Evolutionary conservation across 2,888 invertebrate genomes (phyloP).

Genomic region (Amiota mariae): DNA sequence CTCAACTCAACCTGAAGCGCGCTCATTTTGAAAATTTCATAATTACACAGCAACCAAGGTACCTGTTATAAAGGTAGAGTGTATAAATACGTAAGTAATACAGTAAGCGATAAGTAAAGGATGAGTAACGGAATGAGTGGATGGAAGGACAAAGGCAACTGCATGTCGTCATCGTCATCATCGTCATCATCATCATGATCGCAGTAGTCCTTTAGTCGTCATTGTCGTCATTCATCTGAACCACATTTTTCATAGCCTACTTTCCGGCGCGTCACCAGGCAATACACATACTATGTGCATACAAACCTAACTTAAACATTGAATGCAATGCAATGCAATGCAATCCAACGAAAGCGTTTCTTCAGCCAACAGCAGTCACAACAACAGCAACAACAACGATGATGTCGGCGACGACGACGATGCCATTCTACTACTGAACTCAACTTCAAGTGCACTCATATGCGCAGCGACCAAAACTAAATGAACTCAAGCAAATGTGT

Average conservation of each 20-base stretch:
- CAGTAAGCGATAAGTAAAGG: neutral
- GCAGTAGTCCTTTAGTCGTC: neutral
- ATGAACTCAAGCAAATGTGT: conserved; percentile 43
- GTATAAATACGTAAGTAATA: too few relatives aligned
- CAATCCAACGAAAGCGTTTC: neutral
- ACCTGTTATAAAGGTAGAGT: too few relatives aligned
- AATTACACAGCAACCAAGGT: conserved; percentile 45
- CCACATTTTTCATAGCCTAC: conserved; percentile 22
- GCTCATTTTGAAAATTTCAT: conserved; percentile 50
- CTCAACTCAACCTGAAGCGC: conserved; percentile 51
- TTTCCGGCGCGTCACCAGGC: conserved; percentile 1
- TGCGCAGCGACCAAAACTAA: conserved; percentile 53
- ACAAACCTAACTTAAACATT: neutral
- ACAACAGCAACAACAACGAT: neutral
- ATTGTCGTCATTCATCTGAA: neutral
- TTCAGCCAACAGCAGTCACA: neutral
- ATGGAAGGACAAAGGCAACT: neutral
- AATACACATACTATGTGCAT: neutral
- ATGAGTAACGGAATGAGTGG: neutral
- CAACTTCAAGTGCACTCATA: conserved; percentile 58
- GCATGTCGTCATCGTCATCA: neutral
- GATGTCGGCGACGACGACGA: conserved; percentile 11
- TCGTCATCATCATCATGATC: neutral
- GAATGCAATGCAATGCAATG: neutral
- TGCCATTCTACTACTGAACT: neutral